A percentile compares a stretch with the other conserved stretches of the same genome.
phyloP scores from a whole-genome alignment of 2,888 invertebrate species.

The Flabesymbios commensalis region DNA sequence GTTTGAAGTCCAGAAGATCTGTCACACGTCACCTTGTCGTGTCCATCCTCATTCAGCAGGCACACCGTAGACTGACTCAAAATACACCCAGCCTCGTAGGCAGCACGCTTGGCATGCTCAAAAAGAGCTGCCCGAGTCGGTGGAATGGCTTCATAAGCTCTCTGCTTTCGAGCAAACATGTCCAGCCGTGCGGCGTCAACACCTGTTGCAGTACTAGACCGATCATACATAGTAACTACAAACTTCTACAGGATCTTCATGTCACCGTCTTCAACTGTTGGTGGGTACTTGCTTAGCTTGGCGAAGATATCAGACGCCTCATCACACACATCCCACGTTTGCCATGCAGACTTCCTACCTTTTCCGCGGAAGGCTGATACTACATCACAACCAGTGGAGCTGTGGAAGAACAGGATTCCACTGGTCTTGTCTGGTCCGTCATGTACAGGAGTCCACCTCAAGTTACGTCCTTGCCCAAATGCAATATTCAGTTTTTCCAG shows the following conservation, averaged over 20 bases:
- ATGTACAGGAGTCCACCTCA: conserved; percentile 33
- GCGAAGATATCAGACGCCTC: conserved; percentile 25
- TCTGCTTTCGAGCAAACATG: conserved; percentile 38
- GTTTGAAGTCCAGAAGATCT: not conserved
- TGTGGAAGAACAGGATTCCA: conserved; percentile 33
- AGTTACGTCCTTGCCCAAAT: conserved; percentile 28
- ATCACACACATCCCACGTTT: conserved; percentile 30
- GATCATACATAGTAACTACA: conserved; percentile 35
- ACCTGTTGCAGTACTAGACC: conserved; percentile 22
- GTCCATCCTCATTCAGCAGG: conserved; percentile 1
- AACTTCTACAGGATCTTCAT: conserved; percentile 29
- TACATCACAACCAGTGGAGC: conserved; percentile 38
- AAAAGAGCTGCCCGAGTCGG: conserved; percentile 16
- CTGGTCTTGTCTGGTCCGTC: conserved; percentile 28
- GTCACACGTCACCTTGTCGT: not conserved
- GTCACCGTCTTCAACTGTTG: conserved; percentile 15
- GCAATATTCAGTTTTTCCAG: conserved; percentile 30
- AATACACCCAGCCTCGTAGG: conserved; percentile 25
- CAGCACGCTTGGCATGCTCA: conserved; percentile 31
- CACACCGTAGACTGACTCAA: conserved; percentile 18
- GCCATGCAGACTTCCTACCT: conserved; percentile 36
- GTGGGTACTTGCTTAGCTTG: conserved; percentile 18
- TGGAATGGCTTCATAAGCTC: conserved; percentile 28
- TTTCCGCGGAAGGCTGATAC: conserved; percentile 34
- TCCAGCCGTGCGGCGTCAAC: conserved; percentile 32